A percentile compares a stretch with the other conserved stretches of the same genome.
Evolutionary conservation across 2,888 invertebrate species (phyloP).

Genomic region (Xestia sexstrigata): DNA sequence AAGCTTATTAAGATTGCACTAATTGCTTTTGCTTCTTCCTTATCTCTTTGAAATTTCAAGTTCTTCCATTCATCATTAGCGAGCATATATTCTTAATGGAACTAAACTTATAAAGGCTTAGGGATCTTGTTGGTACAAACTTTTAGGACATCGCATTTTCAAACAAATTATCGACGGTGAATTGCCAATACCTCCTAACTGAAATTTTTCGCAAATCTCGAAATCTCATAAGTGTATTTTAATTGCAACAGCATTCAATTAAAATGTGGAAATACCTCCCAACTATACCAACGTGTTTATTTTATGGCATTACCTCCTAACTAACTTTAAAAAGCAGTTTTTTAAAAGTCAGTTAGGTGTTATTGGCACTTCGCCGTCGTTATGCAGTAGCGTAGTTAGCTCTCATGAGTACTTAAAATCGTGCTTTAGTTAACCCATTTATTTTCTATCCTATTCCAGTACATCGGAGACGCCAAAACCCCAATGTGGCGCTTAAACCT

Average conservation of each 20-base stretch:
- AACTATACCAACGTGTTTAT: no score
- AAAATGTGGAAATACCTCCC: no score
- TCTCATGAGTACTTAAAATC: not conserved
- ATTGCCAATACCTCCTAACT: no score
- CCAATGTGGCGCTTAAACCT: constrained; percentile 91
- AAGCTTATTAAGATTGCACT: not conserved
- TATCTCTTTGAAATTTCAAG: not conserved
- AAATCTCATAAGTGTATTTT: no score
- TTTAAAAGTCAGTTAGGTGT: no score
- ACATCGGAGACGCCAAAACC: constrained; percentile 82
- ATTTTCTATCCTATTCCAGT: constrained; percentile 75
- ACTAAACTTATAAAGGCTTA: not conserved
- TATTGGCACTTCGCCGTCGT: no score
- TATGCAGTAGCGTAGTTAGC: not conserved
- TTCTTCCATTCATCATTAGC: not conserved
- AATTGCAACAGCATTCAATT: no score
- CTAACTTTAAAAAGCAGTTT: no score
- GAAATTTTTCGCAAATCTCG: no score
- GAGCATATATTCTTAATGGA: not conserved
- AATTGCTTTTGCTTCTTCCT: not conserved
- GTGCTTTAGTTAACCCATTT: not conserved
- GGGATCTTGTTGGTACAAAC: not conserved
- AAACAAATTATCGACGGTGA: no score
- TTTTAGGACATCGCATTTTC: not conserved
- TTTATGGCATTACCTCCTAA: no score